Base-by-base conservation (phyloP, 2,113 vertebrate species). In the Brachyhypopomus occidentalis region DNA sequence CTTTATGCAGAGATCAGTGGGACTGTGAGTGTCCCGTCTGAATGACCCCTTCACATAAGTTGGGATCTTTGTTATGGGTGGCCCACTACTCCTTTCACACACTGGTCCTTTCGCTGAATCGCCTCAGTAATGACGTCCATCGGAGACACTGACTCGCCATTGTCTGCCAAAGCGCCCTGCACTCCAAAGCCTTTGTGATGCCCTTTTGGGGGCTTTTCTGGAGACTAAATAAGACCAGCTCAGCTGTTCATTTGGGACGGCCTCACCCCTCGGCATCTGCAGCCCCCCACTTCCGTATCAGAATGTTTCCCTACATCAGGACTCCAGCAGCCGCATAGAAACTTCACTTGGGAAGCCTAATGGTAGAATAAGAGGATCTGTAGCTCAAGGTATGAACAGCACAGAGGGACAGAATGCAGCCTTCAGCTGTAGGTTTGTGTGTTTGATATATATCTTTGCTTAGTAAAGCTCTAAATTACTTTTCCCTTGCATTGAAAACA, bases 121-220 rank as follows among this genome's bases (percentile, higher is more conserved):
- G 69, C 52, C 63, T 67, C 81, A 81, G 86, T 88, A 79, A 82
- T 64, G 85, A 81, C 64, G 76, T 56, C 81, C 85, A 79, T 73
- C 81, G 63, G 77, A 82, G 23, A 86, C 85, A 83, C 79, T 88
- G 89, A 88, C 85, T 86, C 84, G 87, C 84, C 58, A 90, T 93
- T 93, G 92, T 92, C 85, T 87, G 77, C 70, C 62, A 12, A 25
- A 75, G 64, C 41, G 89, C 87, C 89, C 89, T 89, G 87, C 88
- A 89, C 89, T 91, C 89, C 90, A 86, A 83, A 84, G 56, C 90
- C 90, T 92, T 93, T 94, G 92, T 94, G 93, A 89, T 94, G 93
- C 93, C 92, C 93, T 91, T 94, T 93, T 92, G 89, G 87, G 86
- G 74, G 89, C 92, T 93, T 93, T 94, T 90, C 92, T 93, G 90